Base-by-base conservation (phyloP, 2,888 invertebrate species). In the Andrena bicolor region DNA sequence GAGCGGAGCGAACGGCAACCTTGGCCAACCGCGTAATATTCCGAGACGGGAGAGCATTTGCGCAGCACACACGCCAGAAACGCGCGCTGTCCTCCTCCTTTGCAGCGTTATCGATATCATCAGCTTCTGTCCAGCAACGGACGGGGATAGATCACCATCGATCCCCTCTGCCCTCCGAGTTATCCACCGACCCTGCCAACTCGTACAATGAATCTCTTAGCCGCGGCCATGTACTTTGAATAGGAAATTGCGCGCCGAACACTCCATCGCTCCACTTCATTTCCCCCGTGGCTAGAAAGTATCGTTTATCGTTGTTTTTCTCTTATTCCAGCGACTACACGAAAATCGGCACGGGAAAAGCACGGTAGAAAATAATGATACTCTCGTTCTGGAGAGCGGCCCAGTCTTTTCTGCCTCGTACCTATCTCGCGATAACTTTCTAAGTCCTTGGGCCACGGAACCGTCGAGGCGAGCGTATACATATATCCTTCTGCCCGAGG, bases 1-100 rank as follows among this genome's bases (percentile, higher is more conserved):
- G 76, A 74, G 73, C 72, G 63, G 73, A 71, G 71, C 79, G 83
- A 71, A 69, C 51, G 74, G 80, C 80, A 86, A 88, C 87, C 87
- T 88, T 88, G 87, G 80, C 35, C 72, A 82, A 84, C 49, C 75
- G 86, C 82, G 85, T 87, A 88, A 86, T 88, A 88, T 88, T 86
- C 86, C 86, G 76, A 83, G 77, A 74, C 71, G 60, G 48, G 71
- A 77, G 76, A 68, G 76, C 80, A 87, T 86, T 87, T 87, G 83
- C 88, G 88, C 87, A 88, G 87, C 81, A 56, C 35, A 70, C 35
- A 16, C n/a, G n/a, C 48, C 16, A 41, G 41, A 41, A 41, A 41
- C 41, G 4, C 41, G 41, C 16, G 41, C 16, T 16, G 1, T 13
- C 4, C 41, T 41, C 41, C 41, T 41, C 41, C 41, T 16, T 41